Evolutionary conservation across 2,888 invertebrate species (phyloP).

Genomic region (Oscheius sp.): DNA sequence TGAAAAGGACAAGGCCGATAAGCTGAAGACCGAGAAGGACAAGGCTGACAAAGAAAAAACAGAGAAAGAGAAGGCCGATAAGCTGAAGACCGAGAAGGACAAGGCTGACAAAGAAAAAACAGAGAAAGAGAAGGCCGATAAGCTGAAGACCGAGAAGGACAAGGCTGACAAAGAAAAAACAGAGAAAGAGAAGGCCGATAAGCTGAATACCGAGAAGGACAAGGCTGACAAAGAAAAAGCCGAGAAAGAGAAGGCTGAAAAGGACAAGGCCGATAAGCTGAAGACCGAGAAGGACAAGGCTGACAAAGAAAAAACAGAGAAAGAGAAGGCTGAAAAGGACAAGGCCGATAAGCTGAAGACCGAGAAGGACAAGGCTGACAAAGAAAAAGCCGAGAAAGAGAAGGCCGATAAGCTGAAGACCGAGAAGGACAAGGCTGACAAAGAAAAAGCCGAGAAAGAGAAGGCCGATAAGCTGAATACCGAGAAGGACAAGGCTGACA

Average conservation of each 20-base stretch:
- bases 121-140: neutral
- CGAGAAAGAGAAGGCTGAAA: conserved; percentile 1
- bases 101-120: neutral
- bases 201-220: neutral
- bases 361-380: neutral
- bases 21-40: neutral
- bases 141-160: neutral
- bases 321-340: neutral
- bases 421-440: conserved; percentile 1
- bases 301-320: neutral
- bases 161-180: neutral
- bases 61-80: neutral
- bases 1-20: neutral
- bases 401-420: neutral
- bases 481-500: neutral
- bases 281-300: neutral
- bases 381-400: neutral
- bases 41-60: neutral
- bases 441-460: neutral
- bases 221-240: neutral
- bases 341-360: neutral
- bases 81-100: neutral
- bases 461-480: neutral
- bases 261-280: neutral
- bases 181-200: conserved; percentile 3